A percentile compares a stretch with the other conserved stretches of the same genome.
Evolutionary conservation across 2,888 invertebrate species (phyloP).

Genomic region (Clunio marinus): DNA sequence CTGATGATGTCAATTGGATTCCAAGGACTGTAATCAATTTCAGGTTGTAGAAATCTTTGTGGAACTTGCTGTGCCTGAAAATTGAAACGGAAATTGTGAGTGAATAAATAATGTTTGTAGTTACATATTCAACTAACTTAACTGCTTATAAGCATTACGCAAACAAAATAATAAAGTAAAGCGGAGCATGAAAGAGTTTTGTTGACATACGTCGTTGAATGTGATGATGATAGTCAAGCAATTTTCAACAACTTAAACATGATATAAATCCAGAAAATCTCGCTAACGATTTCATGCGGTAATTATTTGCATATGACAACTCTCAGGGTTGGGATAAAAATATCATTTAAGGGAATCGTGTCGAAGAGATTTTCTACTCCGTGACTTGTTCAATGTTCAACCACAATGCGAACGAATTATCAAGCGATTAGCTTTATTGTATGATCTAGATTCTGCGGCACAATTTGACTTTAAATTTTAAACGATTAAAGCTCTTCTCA

Average conservation of each 20-base stretch:
- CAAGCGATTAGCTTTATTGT: slow-evolving; percentile 3
- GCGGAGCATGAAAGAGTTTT: slow-evolving; percentile 28
- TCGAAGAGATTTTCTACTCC: not conserved
- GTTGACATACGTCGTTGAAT: slow-evolving; percentile 22
- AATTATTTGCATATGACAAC: not conserved
- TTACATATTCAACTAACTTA: not conserved
- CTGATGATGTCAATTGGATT: slow-evolving; percentile 1
- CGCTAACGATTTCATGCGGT: slow-evolving; percentile 9
- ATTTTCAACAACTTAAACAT: not conserved
- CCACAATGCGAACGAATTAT: not conserved
- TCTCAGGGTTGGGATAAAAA: not conserved
- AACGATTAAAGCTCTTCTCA: too few relatives aligned
- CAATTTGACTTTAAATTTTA: not conserved
- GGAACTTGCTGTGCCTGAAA: not conserved
- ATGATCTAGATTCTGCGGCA: not conserved
- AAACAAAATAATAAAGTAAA: slow-evolving; percentile 8
- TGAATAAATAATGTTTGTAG: not conserved
- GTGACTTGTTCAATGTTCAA: not conserved
- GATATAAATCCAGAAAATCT: slow-evolving; percentile 10
- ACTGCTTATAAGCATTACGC: not conserved
- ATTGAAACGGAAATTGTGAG: not conserved
- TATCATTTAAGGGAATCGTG: slow-evolving; percentile 14
- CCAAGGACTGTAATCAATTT: slow-evolving; percentile 32
- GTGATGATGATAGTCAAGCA: slow-evolving; percentile 9
- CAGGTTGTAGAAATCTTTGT: slow-evolving; percentile 14